A percentile compares a stretch with the other conserved stretches of the same genome.
Evolutionary conservation across 37 sponge, comb jelly and placozoan genomes (phyloP).

Genomic region (Oscarella lobularis): DNA sequence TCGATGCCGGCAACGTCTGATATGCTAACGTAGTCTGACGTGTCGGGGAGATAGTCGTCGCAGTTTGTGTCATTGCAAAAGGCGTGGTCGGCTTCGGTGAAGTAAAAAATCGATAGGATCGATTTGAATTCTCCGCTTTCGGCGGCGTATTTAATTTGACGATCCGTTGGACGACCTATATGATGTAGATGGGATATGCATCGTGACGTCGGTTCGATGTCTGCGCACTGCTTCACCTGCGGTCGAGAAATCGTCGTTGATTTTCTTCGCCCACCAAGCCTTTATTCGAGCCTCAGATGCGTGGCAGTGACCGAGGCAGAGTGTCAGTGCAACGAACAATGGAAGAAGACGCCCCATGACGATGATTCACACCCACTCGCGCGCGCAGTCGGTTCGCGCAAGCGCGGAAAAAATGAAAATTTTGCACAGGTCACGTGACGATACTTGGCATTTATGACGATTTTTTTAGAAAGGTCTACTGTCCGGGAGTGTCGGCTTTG

Average conservation of each 20-base stretch:
- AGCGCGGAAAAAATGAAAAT: too few species aligned
- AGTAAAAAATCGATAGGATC: not conserved
- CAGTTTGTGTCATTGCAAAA: not conserved
- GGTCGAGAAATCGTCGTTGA: not conserved
- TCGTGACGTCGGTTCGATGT: too few species aligned
- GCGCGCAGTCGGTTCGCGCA: too few species aligned
- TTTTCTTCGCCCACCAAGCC: not conserved
- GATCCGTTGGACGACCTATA: not conserved
- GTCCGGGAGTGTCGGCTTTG: too few species aligned
- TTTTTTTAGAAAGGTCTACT: too few species aligned
- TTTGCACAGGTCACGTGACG: too few species aligned
- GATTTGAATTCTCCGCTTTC: not conserved
- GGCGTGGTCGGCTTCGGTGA: not conserved
- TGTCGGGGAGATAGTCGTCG: not conserved
- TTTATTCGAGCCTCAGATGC: not conserved
- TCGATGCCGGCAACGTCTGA: not conserved
- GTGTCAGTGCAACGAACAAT: too few species aligned
- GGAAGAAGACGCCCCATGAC: too few species aligned
- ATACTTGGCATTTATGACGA: too few species aligned
- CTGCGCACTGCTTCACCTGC: too few species aligned
- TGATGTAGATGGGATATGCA: too few species aligned
- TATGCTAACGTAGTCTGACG: not conserved
- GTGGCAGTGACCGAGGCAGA: not conserved
- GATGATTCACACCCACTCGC: too few species aligned
- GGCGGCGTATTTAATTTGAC: not conserved